phyloP scores from a whole-genome alignment of 2,797 vertebrate species.

The Uromys caudimaculatus region DNA sequence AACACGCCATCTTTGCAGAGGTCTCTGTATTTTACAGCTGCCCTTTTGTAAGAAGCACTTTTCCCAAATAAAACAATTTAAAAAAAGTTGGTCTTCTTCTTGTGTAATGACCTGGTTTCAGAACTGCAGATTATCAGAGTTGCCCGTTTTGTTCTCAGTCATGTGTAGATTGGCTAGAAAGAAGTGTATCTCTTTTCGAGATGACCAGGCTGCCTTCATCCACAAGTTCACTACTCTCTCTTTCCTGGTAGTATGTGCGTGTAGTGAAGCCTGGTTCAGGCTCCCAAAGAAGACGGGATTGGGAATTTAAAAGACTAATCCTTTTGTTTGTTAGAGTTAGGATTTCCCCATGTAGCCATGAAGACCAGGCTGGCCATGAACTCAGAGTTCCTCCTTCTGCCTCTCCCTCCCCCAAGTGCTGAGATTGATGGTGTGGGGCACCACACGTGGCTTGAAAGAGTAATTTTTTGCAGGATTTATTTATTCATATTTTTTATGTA shows the following conservation, averaged over 20 bases:
- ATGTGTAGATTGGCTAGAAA: background rate
- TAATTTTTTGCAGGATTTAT: background rate
- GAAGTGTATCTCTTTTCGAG: background rate
- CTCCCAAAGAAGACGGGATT: background rate
- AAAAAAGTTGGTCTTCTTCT: conserved; percentile 57
- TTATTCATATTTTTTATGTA: background rate
- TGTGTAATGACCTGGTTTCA: conserved; percentile 42
- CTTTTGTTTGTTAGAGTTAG: background rate
- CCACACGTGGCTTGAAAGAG: too few species aligned
- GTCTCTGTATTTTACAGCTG: conserved; percentile 90
- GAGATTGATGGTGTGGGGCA: fast-evolving
- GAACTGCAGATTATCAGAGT: background rate
- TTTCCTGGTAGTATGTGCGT: fast-evolving
- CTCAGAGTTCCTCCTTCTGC: background rate
- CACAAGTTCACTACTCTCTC: background rate
- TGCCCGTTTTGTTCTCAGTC: background rate
- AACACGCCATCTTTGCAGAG: conserved; percentile 87
- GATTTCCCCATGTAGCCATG: background rate
- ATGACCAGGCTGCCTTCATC: background rate
- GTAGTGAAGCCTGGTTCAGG: background rate
- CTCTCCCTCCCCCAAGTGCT: background rate
- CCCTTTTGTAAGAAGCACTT: conserved; percentile 92
- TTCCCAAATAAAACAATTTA: conserved; percentile 89
- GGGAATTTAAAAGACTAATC: background rate
- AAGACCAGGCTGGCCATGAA: too few species aligned